A percentile compares a stretch with the other conserved stretches of the same genome.
Evolutionary conservation across 2,797 vertebrate species (phyloP).

Genomic region (Oreonectes daqikongensis): DNA sequence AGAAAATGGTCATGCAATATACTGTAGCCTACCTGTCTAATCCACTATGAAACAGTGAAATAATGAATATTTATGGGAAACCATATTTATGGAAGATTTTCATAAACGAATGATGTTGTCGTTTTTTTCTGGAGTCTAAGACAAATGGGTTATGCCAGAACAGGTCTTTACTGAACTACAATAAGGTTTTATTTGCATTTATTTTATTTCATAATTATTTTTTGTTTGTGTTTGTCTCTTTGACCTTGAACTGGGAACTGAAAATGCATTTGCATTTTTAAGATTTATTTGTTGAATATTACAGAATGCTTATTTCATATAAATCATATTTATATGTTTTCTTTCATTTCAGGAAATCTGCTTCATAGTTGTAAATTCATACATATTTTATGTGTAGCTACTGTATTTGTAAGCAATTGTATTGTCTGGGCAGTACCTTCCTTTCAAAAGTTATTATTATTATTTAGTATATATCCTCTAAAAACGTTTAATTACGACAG

Average conservation of each 20-base stretch:
- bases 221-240: neutral
- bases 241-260: conserved; percentile 32
- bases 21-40: neutral
- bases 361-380: neutral
- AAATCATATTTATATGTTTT: neutral
- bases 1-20: neutral
- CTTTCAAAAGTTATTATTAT: neutral
- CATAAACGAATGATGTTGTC: neutral
- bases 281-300: neutral
- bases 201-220: neutral
- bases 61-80: neutral
- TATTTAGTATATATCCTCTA: neutral
- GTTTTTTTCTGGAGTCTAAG: no score
- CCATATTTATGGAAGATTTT: neutral
- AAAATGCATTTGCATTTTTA: neutral
- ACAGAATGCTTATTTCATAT: neutral
- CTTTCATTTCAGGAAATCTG: no score
- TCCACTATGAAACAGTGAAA: neutral
- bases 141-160: neutral
- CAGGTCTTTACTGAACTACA: neutral
- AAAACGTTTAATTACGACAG: neutral
- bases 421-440: neutral
- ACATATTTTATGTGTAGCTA: neutral
- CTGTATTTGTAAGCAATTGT: neutral
- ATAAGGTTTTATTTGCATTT: neutral